Conservation (phyloP, 2,113 vertebrate genomes). For the Ciconia stormi region DNA sequence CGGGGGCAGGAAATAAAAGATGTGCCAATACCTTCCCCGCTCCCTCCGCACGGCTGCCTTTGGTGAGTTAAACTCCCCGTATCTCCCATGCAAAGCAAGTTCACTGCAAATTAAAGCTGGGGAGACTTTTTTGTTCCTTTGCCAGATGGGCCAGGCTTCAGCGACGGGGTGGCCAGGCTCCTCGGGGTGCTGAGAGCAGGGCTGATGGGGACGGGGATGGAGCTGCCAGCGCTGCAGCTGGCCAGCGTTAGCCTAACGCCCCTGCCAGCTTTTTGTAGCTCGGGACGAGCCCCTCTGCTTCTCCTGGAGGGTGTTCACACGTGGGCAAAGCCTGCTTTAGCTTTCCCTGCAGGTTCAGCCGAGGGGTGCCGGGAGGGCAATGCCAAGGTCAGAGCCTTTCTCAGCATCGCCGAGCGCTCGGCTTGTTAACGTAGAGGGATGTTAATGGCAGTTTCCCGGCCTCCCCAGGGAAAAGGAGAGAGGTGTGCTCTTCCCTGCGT, state of each 20-base stretch:
- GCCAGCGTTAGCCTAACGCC: accelerated
- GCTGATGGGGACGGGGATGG: background rate
- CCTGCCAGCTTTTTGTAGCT: background rate
- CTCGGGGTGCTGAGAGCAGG: accelerated
- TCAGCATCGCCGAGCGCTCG: accelerated
- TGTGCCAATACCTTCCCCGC: background rate
- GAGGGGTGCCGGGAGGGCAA: background rate
- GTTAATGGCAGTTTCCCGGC: background rate
- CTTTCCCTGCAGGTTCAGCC: background rate
- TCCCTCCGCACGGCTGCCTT: accelerated
- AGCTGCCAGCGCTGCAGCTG: background rate
- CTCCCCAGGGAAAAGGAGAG: background rate
- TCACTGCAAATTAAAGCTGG: background rate
- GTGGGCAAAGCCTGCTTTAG: background rate
- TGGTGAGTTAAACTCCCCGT: too few relatives aligned
- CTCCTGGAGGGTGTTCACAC: background rate
- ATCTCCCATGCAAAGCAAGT: background rate
- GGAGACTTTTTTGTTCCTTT: background rate
- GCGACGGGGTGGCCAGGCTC: accelerated
- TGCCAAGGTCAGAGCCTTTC: background rate
- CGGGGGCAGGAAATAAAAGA: background rate
- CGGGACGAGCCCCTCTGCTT: accelerated
- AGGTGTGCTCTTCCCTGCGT: background rate
- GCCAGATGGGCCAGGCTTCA: background rate
- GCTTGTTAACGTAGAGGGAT: background rate